Evolutionary conservation across 2,797 vertebrate species (phyloP).

Genomic region (Champsocephalus gunnari): DNA sequence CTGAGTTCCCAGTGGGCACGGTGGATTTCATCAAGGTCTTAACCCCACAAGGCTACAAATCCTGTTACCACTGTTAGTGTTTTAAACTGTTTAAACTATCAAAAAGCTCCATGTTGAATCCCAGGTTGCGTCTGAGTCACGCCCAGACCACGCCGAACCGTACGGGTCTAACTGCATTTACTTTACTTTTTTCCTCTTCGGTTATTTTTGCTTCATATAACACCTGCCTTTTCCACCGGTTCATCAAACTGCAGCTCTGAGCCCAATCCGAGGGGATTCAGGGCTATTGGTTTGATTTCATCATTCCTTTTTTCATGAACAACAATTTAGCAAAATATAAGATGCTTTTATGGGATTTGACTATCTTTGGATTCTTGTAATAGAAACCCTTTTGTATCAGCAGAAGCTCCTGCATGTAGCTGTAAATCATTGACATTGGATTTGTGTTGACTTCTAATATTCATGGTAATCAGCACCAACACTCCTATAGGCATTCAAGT

Average conservation of each 20-base stretch:
- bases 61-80: conserved; percentile 82
- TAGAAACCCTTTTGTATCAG: background rate
- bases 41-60: conserved; percentile 82
- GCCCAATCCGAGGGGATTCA: conserved; percentile 55
- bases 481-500: background rate
- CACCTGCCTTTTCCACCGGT: conserved; percentile 74
- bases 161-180: conserved; percentile 69
- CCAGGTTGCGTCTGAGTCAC: conserved; percentile 45
- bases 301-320: conserved; percentile 68
- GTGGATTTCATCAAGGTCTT: conserved; percentile 81
- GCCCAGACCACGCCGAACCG: conserved; percentile 51
- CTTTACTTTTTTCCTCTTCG: conserved; percentile 45
- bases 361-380: conserved; percentile 18
- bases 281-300: conserved; percentile 61
- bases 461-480: conserved; percentile 1
- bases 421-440: too few relatives aligned
- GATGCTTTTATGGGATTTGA: conserved; percentile 39
- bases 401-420: background rate
- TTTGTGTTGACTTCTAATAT: background rate
- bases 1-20: conserved; percentile 68
- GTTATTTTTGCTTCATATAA: conserved; percentile 69
- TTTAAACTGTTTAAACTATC: conserved; percentile 81
- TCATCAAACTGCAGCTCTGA: conserved; percentile 55
- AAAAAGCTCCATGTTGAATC: conserved; percentile 61
- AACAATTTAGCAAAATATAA: conserved; percentile 51